Percentiles rank a stretch among this genome's conserved stretches.
phyloP scores from a whole-genome alignment of 1,140 invertebrate species.

The Drosophila elegans region DNA sequence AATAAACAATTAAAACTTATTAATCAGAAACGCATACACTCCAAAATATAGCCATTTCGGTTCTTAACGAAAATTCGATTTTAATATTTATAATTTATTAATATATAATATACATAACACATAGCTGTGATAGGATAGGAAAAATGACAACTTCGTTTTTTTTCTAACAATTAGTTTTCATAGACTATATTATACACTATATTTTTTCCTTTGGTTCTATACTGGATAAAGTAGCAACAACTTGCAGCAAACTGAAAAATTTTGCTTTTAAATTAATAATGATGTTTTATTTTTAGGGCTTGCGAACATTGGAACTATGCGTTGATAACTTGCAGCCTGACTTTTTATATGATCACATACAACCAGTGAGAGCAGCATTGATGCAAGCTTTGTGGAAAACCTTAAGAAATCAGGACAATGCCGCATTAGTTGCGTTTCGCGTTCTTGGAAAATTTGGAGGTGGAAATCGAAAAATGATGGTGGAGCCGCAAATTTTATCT shows the following conservation, averaged over 20 bases:
- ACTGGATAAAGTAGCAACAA: no score
- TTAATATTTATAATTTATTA: no score
- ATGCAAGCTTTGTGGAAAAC: conserved; percentile 99
- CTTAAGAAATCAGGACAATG: conserved; percentile 93
- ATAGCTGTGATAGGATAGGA: no score
- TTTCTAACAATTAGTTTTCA: no score
- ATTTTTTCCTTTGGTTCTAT: neutral
- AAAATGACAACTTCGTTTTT: no score
- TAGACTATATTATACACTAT: no score
- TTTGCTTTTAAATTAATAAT: neutral
- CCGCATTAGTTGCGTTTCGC: conserved; percentile 94
- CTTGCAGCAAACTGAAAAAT: no score
- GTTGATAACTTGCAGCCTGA: conserved; percentile 99
- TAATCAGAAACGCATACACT: no score
- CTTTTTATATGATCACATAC: conserved; percentile 99
- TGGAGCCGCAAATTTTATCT: conserved; percentile 96
- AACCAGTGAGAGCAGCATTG: conserved; percentile 97
- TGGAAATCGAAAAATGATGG: conserved; percentile 99
- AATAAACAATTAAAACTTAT: no score
- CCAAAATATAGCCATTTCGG: no score
- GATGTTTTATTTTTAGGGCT: conserved; percentile 87
- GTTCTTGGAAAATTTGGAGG: conserved; percentile 99
- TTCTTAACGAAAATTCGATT: no score
- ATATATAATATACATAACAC: no score
- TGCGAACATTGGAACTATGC: conserved; percentile 97